A percentile compares a stretch with the other conserved stretches of the same genome.
Evolutionary conservation across 2,113 vertebrate species (phyloP).

Genomic region (Suncus etruscus): DNA sequence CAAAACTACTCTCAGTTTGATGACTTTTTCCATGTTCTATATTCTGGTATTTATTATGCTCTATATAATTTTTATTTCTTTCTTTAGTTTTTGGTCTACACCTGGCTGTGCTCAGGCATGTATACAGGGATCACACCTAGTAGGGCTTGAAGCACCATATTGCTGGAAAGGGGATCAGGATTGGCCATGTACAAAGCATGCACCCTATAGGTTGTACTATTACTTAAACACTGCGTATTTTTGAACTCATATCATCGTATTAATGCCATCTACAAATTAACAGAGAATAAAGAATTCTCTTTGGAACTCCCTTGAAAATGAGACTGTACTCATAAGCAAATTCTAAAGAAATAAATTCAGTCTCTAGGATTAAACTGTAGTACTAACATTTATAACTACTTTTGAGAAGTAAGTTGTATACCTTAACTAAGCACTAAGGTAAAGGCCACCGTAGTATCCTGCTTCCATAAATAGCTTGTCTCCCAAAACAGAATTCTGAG

Average conservation of each 20-base stretch:
- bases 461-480: background rate
- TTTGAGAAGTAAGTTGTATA: constrained; percentile 5
- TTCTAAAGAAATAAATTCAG: constrained; percentile 25
- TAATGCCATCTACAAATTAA: constrained; percentile 27
- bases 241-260: background rate
- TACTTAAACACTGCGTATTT: too few relatives aligned
- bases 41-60: background rate
- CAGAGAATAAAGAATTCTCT: background rate
- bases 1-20: constrained; percentile 14
- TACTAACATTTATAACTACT: constrained; percentile 13
- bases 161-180: too few relatives aligned
- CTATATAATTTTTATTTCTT: background rate
- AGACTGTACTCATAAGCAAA: constrained; percentile 2
- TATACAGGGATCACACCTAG: too few relatives aligned
- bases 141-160: too few relatives aligned
- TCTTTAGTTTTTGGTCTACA: background rate
- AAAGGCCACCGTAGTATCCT: background rate
- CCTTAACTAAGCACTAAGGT: background rate
- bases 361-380: background rate
- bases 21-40: background rate
- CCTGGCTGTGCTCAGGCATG: too few relatives aligned
- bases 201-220: too few relatives aligned
- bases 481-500: background rate
- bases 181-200: too few relatives aligned
- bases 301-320: background rate